Base-by-base conservation (phyloP, 2,888 invertebrate genomes). In the Elgonia sp. region DNA sequence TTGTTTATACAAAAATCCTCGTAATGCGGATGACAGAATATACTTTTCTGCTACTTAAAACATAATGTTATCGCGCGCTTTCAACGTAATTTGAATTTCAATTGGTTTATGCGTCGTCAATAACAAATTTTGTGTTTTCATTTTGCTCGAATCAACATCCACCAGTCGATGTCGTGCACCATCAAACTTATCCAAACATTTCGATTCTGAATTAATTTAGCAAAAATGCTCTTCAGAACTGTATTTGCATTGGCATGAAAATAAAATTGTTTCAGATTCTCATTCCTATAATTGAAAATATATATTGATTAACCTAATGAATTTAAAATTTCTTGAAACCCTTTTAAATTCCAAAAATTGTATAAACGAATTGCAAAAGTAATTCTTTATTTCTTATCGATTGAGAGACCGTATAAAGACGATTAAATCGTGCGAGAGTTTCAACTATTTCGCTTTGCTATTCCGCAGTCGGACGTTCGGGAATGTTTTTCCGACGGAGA, bases 111-210 rank as follows among this genome's bases (percentile, higher is more conserved):
- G 37, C 60, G 62, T 62, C 42, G 46, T 12, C 46, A 75, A 29
- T 62, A 62, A 75, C 46, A 62, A 60, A 75, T 62, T 75, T 18
- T 62, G 57, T 75, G 60, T 75, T 75, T 75, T 75, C 75, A 62
- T 75, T 46, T 62, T 42, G 62, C 29, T 29, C 42, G 62, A 62
- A 75, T 62, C 75, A 75, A 62, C 46, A 75, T 75, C 60, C 21
- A 7, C 60, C 60, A 4, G 60, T 14, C 20, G 8, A n/a, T 9
- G 21, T 16, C 20, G 9, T 20, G 57, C 7, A 21, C 62, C 62
- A 21, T 20, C 46, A 42, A 62, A 62, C 62, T 60, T 75, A 75
- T 75, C 62, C 60, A 73, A 73, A 73, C 60, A 73, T 40, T 73
- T 73, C 40, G 10, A 0, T 57, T 57, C 10, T 57, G 57, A 7